These are phyloP conservation scores for Brachyptera risi DNA, from an alignment of 2,888 invertebrate species.

Conservation along the genomic window DNA sequence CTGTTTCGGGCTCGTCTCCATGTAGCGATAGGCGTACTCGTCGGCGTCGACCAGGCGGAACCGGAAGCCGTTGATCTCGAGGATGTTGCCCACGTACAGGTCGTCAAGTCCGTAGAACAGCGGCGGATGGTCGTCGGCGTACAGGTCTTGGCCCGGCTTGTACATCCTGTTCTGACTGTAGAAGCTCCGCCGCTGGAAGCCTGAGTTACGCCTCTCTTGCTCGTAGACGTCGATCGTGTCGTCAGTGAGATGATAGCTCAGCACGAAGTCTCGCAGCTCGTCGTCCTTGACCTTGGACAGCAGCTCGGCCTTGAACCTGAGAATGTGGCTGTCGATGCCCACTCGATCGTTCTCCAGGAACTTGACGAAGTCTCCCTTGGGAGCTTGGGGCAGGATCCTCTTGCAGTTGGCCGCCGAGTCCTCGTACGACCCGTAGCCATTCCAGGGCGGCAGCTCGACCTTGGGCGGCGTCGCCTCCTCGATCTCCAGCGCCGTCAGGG, in stretches of 20 bases:
- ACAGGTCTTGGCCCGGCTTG: slow-evolving; percentile 67
- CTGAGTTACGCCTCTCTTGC: slow-evolving; percentile 63
- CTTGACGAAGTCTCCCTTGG: slow-evolving; percentile 72
- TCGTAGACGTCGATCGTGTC: slow-evolving; percentile 83
- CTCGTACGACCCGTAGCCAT: slow-evolving; percentile 84
- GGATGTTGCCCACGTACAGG: slow-evolving; percentile 77
- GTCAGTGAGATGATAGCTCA: slow-evolving; percentile 76
- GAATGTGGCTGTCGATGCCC: slow-evolving; percentile 68
- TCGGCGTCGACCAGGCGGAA: slow-evolving; percentile 80
- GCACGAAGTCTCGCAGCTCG: slow-evolving; percentile 66
- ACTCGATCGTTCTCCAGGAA: slow-evolving; percentile 73
- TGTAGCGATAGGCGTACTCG: slow-evolving; percentile 79
- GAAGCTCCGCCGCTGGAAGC: slow-evolving; percentile 46
- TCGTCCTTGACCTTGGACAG: slow-evolving; percentile 64
- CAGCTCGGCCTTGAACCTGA: slow-evolving; percentile 76
- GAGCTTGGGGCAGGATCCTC: slow-evolving; percentile 73
- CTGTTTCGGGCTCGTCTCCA: slow-evolving; percentile 74
- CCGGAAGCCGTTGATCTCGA: slow-evolving; percentile 71
- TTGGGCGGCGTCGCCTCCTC: background rate
- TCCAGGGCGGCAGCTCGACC: slow-evolving; percentile 71
- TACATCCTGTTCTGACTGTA: slow-evolving; percentile 55
- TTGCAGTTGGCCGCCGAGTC: slow-evolving; percentile 86
- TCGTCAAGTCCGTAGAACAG: slow-evolving; percentile 71
- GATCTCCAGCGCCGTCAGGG: background rate
- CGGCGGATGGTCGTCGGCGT: slow-evolving; percentile 66